Percentiles rank a stretch among this genome's conserved stretches.
phyloP scores from a whole-genome alignment of 1,140 invertebrate genomes.

The Temnothorax nylanderi region DNA sequence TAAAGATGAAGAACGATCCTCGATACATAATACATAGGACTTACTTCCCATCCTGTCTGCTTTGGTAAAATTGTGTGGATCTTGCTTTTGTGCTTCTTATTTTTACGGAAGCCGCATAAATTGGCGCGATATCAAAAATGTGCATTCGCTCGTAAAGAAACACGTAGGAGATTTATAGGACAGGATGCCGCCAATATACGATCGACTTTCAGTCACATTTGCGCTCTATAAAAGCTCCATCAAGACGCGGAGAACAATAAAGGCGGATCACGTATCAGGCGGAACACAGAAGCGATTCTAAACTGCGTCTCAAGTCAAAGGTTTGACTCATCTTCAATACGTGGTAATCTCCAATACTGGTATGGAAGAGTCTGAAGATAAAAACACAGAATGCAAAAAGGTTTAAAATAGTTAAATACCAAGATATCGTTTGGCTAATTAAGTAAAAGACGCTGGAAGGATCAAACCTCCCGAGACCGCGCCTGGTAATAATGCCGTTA shows the following conservation, averaged over 20 bases:
- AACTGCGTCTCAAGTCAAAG: not conserved
- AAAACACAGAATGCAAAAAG: not conserved
- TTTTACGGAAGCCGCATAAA: conserved; percentile 15
- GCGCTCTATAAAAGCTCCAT: conserved; percentile 21
- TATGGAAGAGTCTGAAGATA: not conserved
- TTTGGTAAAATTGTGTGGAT: not conserved
- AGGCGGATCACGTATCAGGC: not conserved
- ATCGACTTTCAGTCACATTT: conserved; percentile 49
- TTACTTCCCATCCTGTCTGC: not conserved
- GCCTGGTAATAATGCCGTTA: conserved; percentile 49
- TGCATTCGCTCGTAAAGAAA: not conserved
- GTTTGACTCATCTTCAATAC: not conserved
- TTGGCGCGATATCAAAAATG: conserved; percentile 16
- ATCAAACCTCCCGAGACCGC: conserved; percentile 3
- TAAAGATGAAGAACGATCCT: not conserved
- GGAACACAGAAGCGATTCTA: not conserved
- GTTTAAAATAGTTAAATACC: not conserved
- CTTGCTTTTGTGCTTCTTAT: not conserved
- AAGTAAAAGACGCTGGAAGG: conserved; percentile 28
- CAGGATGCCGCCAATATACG: not conserved
- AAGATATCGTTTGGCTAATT: conserved; percentile 9
- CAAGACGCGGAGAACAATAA: conserved; percentile 9
- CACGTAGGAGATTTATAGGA: conserved; percentile 21
- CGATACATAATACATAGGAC: conserved; percentile 33
- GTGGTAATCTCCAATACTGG: not conserved